Evolutionary conservation across 30 jellyfish, hydroid and myxozoan genomes (phyloP).

Genomic region (Aurelia coerulea): DNA sequence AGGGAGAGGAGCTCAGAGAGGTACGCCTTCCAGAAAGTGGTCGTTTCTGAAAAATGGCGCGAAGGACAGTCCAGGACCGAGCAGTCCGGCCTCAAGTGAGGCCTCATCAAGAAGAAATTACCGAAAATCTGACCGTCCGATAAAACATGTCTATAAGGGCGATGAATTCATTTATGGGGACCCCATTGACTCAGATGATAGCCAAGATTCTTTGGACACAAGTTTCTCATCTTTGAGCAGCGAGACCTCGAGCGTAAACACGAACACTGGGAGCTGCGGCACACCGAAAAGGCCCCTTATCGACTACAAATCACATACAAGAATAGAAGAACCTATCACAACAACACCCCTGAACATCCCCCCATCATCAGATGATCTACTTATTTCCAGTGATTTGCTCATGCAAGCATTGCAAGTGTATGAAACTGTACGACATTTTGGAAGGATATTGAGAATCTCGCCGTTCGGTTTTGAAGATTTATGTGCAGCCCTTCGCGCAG

Average conservation of each 20-base stretch:
- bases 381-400: slow-evolving; percentile 62
- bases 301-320: slow-evolving; percentile 7
- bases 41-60: slow-evolving; percentile 77
- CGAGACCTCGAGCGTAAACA: slow-evolving; percentile 34
- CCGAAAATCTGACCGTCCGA: slow-evolving; percentile 64
- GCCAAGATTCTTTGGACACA: slow-evolving; percentile 67
- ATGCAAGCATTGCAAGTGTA: slow-evolving; percentile 89
- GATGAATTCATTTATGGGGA: slow-evolving; percentile 64
- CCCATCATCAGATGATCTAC: slow-evolving; percentile 81
- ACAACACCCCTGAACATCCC: slow-evolving; percentile 77
- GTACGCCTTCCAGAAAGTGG: slow-evolving; percentile 59
- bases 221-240: slow-evolving; percentile 63
- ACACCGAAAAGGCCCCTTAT: slow-evolving; percentile 42
- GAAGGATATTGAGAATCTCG: slow-evolving; percentile 85
- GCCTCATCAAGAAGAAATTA: slow-evolving; percentile 60
- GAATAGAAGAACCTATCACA: slow-evolving; percentile 48
- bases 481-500: slow-evolving; percentile 89
- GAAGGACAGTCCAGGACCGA: slow-evolving; percentile 79
- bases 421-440: slow-evolving; percentile 91
- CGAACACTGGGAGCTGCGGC: slow-evolving; percentile 35
- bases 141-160: slow-evolving; percentile 36
- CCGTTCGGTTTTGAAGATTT: slow-evolving; percentile 93
- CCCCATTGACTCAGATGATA: slow-evolving; percentile 61
- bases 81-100: slow-evolving; percentile 80
- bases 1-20: slow-evolving; percentile 68